Conservation (phyloP, 92 coral and sea anemone genomes). For the Parazoanthus darwini region DNA sequence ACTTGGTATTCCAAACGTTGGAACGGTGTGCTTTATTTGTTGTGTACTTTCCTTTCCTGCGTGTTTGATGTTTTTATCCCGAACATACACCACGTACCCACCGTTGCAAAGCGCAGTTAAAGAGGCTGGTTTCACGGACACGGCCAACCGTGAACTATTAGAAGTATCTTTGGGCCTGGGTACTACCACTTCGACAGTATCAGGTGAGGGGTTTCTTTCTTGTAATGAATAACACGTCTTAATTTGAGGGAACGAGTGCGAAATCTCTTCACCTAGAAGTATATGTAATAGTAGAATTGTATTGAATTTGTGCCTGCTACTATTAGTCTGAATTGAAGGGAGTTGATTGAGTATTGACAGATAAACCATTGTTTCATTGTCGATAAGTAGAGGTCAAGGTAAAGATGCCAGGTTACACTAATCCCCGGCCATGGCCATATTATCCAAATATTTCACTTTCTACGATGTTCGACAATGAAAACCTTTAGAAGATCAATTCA, state of each 20-base stretch:
- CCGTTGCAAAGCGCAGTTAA: conserved; percentile 6
- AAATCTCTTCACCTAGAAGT: conserved; percentile 10
- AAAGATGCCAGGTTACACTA: too few relatives aligned
- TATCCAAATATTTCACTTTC: too few relatives aligned
- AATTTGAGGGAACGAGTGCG: conserved; percentile 59
- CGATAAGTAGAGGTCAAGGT: too few relatives aligned
- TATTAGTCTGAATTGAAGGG: not conserved
- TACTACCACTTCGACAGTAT: not conserved
- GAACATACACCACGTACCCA: not conserved
- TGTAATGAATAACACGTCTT: conserved; percentile 67
- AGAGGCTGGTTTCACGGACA: not conserved
- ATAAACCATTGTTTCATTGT: too few relatives aligned
- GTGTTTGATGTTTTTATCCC: not conserved
- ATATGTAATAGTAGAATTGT: not conserved
- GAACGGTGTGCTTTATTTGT: not conserved
- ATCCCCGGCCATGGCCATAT: too few relatives aligned
- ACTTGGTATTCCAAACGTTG: not conserved
- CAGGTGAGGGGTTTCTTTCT: not conserved
- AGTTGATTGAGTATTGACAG: too few relatives aligned
- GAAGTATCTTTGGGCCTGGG: conserved; percentile 2
- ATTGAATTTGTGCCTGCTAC: not conserved
- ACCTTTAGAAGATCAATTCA: too few relatives aligned
- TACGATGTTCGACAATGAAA: too few relatives aligned
- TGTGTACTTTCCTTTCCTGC: conserved; percentile 7
- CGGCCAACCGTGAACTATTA: conserved; percentile 3